Base-by-base conservation (phyloP, 2,888 invertebrate genomes). In the Synanthedon tipuliformis region DNA sequence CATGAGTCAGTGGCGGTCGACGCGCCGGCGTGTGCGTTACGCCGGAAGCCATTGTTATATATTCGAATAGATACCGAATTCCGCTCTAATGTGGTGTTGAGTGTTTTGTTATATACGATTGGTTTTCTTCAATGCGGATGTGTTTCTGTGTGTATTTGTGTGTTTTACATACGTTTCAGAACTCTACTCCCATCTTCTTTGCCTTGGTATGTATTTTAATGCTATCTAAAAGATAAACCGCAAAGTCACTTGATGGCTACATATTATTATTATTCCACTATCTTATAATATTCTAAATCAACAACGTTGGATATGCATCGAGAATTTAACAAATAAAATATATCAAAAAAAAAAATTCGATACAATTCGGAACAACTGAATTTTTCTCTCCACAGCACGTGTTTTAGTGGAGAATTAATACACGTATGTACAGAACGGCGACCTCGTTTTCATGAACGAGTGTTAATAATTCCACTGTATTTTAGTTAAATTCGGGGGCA, bases 1-100 rank as follows among this genome's bases (percentile, higher is more conserved):
- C 70, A 65, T 85, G 86, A 85, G 75, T 86, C 86, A 86, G 86
- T 85, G 78, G 72, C 75, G 81, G 74, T 66, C 70, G 61, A 71
- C 76, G 69, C 78, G 78, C 73, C 76, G 76, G 77, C 81, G 79
- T 78, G 78, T 73, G 81, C 82, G 80, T 61, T 34, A 34, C 64
- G 67, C 58, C 58, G 63, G 63, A 64, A 63, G 65, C 62, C 64
- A 64, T 62, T 57, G 52, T 52, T 52, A 10, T 34, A 34, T 51
- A 51, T 53, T 60, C 61, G 50, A 64, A 66, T 65, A 63, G 23
- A 23, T 23, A 23, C 63, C 65, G 58, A 66, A 66, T 64, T 62
- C 55, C 55, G 58, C 54, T 64, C 61, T 65, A 59, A 64, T 58
- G 59, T 66, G 59, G 68, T 73, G 70, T 65, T 63, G 60, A 65